phyloP scores from a whole-genome alignment of 30 jellyfish, hydroid and myxozoan species.

The Aurelia sp. region DNA sequence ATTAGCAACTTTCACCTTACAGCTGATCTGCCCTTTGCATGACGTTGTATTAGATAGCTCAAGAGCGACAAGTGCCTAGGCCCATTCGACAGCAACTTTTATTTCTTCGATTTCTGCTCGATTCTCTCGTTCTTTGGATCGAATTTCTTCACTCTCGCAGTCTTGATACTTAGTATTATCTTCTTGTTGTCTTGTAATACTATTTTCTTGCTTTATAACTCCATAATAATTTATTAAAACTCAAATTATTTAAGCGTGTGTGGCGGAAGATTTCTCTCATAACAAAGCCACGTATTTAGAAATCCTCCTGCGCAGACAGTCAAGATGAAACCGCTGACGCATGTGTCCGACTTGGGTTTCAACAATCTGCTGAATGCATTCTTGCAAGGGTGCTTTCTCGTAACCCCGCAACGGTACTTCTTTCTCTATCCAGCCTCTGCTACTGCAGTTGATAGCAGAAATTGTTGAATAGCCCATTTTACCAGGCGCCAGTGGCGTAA shows the following conservation, averaged over 20 bases:
- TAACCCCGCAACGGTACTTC: background rate
- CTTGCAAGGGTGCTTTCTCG: background rate
- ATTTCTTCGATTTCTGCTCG: too few species aligned
- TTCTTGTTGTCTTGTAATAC: background rate
- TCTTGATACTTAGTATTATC: background rate
- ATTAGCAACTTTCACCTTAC: too few species aligned
- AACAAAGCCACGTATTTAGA: slow-evolving; percentile 11
- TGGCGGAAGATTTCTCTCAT: slow-evolving; percentile 9
- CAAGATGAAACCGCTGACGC: background rate
- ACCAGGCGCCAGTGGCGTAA: too few species aligned
- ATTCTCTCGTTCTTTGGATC: too few species aligned
- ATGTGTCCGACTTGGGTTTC: background rate
- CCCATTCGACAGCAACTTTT: background rate
- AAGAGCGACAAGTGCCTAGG: background rate
- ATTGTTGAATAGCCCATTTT: too few species aligned
- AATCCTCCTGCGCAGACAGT: background rate
- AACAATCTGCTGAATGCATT: background rate
- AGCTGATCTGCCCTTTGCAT: too few species aligned
- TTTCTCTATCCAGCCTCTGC: background rate
- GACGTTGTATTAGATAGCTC: too few species aligned
- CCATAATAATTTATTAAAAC: too few species aligned
- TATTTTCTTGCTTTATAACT: background rate
- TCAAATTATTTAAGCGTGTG: background rate
- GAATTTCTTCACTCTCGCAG: too few species aligned
- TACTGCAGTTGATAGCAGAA: background rate